phyloP scores from a whole-genome alignment of 2,888 invertebrate genomes.

The Ctenicera cuprea region DNA sequence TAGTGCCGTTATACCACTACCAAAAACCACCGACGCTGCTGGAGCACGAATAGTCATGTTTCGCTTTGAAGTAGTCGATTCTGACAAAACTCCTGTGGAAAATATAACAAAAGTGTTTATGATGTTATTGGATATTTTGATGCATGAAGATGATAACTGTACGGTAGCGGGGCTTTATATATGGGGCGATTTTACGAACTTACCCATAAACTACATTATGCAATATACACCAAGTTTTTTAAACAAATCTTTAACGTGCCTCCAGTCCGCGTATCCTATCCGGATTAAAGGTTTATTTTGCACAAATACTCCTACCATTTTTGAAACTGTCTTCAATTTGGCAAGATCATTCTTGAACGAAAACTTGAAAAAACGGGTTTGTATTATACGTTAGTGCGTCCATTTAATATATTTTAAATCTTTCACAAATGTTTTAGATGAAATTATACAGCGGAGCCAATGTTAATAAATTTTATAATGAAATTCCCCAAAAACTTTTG shows the following conservation, averaged over 20 bases:
- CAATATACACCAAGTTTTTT: neutral
- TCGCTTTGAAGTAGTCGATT: neutral
- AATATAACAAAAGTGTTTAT: constrained; percentile 72
- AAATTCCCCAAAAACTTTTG: constrained; percentile 76
- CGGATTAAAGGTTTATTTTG: constrained; percentile 12
- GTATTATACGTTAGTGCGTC: too few relatives aligned
- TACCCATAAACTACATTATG: neutral
- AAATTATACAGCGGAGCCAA: too few relatives aligned
- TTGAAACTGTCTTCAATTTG: neutral
- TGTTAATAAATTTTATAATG: constrained; percentile 72
- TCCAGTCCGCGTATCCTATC: constrained; percentile 50
- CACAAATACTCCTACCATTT: neutral
- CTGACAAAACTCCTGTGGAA: constrained; percentile 7
- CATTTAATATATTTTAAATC: too few relatives aligned
- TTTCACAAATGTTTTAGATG: too few relatives aligned
- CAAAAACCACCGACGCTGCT: neutral
- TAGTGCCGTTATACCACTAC: constrained; percentile 5
- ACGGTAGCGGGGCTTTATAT: constrained; percentile 67
- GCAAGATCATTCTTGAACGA: too few relatives aligned
- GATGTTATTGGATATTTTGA: constrained; percentile 75
- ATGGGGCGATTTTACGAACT: neutral
- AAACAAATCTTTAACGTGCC: constrained; percentile 56
- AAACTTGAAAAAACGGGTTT: too few relatives aligned
- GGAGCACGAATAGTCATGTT: constrained; percentile 11
- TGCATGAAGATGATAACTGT: constrained; percentile 77